Evolutionary conservation across 2,797 vertebrate species (phyloP).

Genomic region (Craterocephalus amniculus): DNA sequence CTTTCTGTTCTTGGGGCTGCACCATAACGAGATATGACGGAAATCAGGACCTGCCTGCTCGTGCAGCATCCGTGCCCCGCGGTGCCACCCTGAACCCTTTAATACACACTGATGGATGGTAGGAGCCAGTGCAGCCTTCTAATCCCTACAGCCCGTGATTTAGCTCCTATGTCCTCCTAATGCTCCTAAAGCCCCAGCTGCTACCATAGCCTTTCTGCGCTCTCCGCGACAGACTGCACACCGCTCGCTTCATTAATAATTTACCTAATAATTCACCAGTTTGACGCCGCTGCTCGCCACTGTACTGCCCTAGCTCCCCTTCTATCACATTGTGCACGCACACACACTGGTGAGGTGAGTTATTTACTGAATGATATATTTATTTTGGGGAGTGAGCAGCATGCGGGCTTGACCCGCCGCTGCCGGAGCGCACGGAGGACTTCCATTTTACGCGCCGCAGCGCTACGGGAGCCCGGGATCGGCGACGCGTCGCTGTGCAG

Average conservation of each 20-base stretch:
- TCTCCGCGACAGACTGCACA: slow-evolving; percentile 77
- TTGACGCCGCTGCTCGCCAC: slow-evolving; percentile 53
- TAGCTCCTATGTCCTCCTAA: slow-evolving; percentile 73
- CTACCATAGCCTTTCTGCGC: slow-evolving; percentile 70
- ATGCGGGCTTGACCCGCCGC: slow-evolving; percentile 18
- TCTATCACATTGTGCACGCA: slow-evolving; percentile 26
- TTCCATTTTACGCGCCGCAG: slow-evolving; percentile 62
- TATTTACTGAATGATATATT: slow-evolving; percentile 38
- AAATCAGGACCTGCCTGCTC: slow-evolving; percentile 15
- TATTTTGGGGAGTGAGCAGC: slow-evolving; percentile 32
- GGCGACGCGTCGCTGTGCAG: slow-evolving; percentile 53
- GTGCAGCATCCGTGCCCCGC: slow-evolving; percentile 10
- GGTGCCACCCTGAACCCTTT: slow-evolving; percentile 32
- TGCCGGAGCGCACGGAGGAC: slow-evolving; percentile 45
- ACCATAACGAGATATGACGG: neutral
- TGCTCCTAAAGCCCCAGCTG: slow-evolving; percentile 82
- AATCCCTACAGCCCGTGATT: slow-evolving; percentile 80
- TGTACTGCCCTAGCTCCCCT: slow-evolving; percentile 50
- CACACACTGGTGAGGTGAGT: slow-evolving; percentile 53
- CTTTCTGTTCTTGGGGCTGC: slow-evolving; percentile 12
- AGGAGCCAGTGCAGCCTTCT: slow-evolving; percentile 59
- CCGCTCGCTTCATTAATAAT: slow-evolving; percentile 84
- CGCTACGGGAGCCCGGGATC: slow-evolving; percentile 15
- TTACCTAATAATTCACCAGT: slow-evolving; percentile 70
- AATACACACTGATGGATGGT: slow-evolving; percentile 40